Evolutionary conservation across 2,888 invertebrate genomes (phyloP).

Genomic region (Chydorus sphaericus): DNA sequence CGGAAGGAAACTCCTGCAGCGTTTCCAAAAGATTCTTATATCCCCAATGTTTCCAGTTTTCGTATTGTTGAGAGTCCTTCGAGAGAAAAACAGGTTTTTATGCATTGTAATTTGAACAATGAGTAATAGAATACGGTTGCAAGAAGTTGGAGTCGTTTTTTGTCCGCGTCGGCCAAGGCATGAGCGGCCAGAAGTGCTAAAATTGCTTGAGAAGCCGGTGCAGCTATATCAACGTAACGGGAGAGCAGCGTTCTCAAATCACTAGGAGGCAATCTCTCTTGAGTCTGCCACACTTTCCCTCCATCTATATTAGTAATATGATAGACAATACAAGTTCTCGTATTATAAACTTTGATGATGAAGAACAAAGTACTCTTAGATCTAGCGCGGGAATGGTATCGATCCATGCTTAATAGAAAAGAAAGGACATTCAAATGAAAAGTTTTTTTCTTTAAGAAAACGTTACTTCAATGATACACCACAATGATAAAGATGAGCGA

Average conservation of each 20-base stretch:
- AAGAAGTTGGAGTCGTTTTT: constrained; percentile 50
- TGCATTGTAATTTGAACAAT: too few species aligned
- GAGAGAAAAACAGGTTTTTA: constrained; percentile 17
- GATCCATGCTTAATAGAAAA: too few species aligned
- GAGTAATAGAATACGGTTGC: too few species aligned
- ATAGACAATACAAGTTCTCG: too few species aligned
- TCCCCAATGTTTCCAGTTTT: constrained; percentile 82
- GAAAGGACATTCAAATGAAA: too few species aligned
- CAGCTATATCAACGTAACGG: constrained; percentile 77
- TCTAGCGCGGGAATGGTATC: too few species aligned
- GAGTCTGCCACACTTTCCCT: constrained; percentile 70
- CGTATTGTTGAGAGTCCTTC: constrained; percentile 79
- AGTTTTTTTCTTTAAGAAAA: too few species aligned
- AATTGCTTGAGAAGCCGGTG: constrained; percentile 74
- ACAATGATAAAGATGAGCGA: too few species aligned
- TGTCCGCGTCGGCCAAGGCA: constrained; percentile 59
- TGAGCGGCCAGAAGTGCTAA: constrained; percentile 66
- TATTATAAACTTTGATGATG: too few species aligned
- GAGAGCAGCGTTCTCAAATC: constrained; percentile 58
- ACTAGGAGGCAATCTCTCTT: constrained; percentile 64
- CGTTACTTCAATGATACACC: too few species aligned
- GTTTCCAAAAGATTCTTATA: constrained; percentile 76
- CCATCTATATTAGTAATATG: neutral
- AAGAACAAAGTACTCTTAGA: too few species aligned
- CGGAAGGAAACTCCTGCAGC: constrained; percentile 72